Evolutionary conservation across 2,888 invertebrate genomes (phyloP), one percentile per base, ranked within the genome.

Genomic region (Lysandra bellargus): DNA sequence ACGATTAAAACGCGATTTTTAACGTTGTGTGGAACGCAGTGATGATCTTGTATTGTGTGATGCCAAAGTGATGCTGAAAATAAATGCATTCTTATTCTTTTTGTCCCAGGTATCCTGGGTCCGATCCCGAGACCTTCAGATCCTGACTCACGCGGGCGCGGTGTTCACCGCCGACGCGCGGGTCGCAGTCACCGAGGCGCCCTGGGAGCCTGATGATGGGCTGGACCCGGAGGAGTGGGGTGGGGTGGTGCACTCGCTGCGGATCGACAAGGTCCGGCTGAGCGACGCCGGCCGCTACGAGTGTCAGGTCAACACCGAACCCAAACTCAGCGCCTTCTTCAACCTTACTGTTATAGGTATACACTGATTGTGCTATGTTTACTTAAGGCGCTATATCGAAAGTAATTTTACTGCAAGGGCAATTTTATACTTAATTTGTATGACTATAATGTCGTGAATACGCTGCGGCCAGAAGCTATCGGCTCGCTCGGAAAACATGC

Each of bases 291-390:
- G 97, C 81, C 95, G 95, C 82, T 97, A 97, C 91, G 97, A 97
- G 92, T 97, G 97, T 86, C 97, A 97, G 91, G 95, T 97, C 85
- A 97, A 97, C 91, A 96, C 96, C 1, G 97, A 97, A 85, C 97
- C 97, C 64, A 97, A 97, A 89, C 95, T 96, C 92, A 97, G 96
- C 92, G 94, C 96, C 83, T 95, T 96, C 84, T 95, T 96, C 85
- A 95, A 95, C 85, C 95, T 97, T 78, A 95, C 95, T 17, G 96
- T 97, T 44, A 89, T 95, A 84, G 96, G 96, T 96, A 85, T 83
- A 30, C 9, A 30, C 9, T 61, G 23, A 3, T 7, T 64, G 64
- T 23, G 61, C 14, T 53, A 5, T 53, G 12, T 23, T 23, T 23
- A 23, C 23, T 23, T 23, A 23, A 23, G 23, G 23, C 23, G 23